phyloP scores from a whole-genome alignment of 2,113 vertebrate genomes.

The Solenodon paradoxus region DNA sequence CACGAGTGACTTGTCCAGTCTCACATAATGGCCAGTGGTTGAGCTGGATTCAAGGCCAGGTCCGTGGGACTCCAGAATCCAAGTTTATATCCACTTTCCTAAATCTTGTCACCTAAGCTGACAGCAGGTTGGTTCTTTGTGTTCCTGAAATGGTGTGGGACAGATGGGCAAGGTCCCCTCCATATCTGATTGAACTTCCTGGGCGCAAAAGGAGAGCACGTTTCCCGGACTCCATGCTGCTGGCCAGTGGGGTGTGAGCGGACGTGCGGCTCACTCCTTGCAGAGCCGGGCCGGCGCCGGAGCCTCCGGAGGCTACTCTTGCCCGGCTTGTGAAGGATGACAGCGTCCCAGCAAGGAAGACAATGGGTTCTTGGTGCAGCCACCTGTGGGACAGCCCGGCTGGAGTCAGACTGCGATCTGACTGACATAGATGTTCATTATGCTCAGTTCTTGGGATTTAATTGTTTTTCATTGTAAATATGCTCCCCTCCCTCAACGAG shows the following conservation, averaged over 20 bases:
- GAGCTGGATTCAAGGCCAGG: neutral
- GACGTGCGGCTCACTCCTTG: neutral
- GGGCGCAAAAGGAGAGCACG: neutral
- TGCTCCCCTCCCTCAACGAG: neutral
- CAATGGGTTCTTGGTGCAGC: neutral
- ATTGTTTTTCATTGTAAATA: neutral
- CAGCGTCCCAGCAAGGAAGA: neutral
- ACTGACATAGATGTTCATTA: neutral
- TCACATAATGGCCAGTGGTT: fast-evolving
- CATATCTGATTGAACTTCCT: neutral
- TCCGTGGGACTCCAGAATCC: neutral
- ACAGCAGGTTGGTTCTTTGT: neutral
- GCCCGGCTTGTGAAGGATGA: neutral
- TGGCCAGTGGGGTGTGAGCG: neutral
- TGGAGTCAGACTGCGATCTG: neutral
- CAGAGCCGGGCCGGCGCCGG: neutral
- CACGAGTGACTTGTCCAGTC: fast-evolving
- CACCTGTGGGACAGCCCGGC: too few relatives aligned
- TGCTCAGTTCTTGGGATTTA: neutral
- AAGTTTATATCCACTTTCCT: too few relatives aligned
- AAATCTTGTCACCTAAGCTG: neutral
- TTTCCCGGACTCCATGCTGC: neutral
- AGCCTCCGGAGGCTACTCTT: neutral
- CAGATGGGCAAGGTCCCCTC: neutral
- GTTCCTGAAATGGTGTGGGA: neutral